Evolutionary conservation across 1,140 invertebrate genomes (phyloP).

Genomic region (Apis dorsata): DNA sequence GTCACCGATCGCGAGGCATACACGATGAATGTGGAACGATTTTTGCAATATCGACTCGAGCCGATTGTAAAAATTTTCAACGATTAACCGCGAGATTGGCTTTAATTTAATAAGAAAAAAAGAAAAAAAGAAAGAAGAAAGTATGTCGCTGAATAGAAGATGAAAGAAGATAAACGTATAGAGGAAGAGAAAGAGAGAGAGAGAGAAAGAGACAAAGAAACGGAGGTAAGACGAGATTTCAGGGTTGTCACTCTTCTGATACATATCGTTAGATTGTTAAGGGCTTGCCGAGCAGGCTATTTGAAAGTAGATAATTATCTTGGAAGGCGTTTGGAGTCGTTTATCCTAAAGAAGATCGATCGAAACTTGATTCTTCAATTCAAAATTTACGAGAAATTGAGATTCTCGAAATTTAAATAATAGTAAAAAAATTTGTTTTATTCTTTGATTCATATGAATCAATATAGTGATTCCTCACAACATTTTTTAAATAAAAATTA

Average conservation of each 20-base stretch:
- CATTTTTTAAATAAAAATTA: too few relatives aligned
- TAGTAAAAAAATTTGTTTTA: too few relatives aligned
- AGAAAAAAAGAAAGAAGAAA: neutral
- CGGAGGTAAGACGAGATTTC: constrained; percentile 6
- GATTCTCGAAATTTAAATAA: neutral
- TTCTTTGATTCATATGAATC: too few relatives aligned
- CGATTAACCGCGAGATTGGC: neutral
- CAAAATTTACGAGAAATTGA: neutral
- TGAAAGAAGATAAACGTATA: neutral
- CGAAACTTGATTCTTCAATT: too few relatives aligned
- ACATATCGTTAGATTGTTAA: constrained; percentile 53
- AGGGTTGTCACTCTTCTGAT: constrained; percentile 53
- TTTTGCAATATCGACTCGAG: neutral
- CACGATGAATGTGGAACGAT: neutral
- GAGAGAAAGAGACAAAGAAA: neutral
- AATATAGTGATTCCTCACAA: too few relatives aligned
- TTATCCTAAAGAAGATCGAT: too few relatives aligned
- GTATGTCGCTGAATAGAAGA: neutral
- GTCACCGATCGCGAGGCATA: neutral
- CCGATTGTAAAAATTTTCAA: neutral
- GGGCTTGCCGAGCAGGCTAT: constrained; percentile 37
- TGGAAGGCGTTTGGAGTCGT: constrained; percentile 38
- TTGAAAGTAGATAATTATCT: constrained; percentile 30
- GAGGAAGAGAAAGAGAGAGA: neutral
- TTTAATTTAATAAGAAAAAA: neutral